Evolutionary conservation across 2,888 invertebrate species (phyloP), one percentile per base, ranked within the genome.

Genomic region (Tachina lurida): DNA sequence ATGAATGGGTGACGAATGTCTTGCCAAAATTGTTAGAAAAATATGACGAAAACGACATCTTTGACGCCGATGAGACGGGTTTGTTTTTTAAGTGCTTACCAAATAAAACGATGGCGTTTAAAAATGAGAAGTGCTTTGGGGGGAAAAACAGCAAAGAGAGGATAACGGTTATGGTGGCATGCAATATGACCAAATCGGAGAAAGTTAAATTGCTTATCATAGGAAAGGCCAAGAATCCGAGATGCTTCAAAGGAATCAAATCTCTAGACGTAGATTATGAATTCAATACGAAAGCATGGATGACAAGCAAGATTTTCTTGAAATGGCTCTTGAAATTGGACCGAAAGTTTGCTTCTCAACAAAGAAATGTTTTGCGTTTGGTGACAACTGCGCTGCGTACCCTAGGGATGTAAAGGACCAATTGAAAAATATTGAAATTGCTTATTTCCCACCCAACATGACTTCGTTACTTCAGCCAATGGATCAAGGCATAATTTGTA

Each of bases 281-380:
- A 39, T 70, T 47, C 39, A 82, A 86, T 88, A 89, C 68, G 58
- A 87, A 84, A 47, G 77, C 81, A 19, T 84, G 84, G 82, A 81
- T 75, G 75, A 84, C 84, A 70, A 56, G 84, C 41, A 56, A 62
- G 45, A 75, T 81, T 84, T 87, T 76, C 75, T 52, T 56, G 49
- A 78, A 78, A 58, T 83, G 79, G 83, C 47, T 86, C 83, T 73
- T 83, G 70, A 9, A 81, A 70, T 71, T 83, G 52, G 79, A 78
- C 60, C 82, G 77, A 47, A 82, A 82, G 60, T 78, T 87, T 47
- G 76, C 5, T 71, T 63, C 71, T 74, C 60, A 85, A 52, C 74
- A 80, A 63, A 78, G 74, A 43, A 85, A 87, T 41, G 68, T 81
- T 65, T 70, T 84, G 60, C 62, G 83, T 73, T 87, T 79, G 47